phyloP scores from a whole-genome alignment of 2,797 vertebrate species.

The Pagetopsis macropterus region DNA sequence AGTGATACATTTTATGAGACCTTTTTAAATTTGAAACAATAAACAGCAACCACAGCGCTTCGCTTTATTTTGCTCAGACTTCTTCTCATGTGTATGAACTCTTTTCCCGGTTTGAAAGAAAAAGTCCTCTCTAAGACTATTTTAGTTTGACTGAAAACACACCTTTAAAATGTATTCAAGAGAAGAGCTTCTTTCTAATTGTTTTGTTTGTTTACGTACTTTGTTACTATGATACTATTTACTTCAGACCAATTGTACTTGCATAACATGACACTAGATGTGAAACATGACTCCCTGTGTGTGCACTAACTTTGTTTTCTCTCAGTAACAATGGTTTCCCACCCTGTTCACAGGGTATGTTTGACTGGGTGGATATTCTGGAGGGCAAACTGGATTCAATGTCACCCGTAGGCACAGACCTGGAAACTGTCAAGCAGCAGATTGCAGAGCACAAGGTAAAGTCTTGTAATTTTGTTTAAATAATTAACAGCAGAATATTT shows the following conservation, averaged over 20 bases:
- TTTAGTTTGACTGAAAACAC: constrained; percentile 7
- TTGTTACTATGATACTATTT: constrained; percentile 13
- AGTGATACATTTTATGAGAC: constrained; percentile 45
- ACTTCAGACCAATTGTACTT: constrained; percentile 8
- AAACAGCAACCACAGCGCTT: constrained; percentile 43
- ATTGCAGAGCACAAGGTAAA: constrained; percentile 96
- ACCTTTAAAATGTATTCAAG: constrained; percentile 7
- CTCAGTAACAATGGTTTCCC: constrained; percentile 59
- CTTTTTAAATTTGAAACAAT: constrained; percentile 46
- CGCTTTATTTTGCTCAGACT: constrained; percentile 44
- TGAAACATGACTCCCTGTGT: constrained; percentile 62
- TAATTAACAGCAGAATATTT: background rate
- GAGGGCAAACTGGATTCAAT: constrained; percentile 94
- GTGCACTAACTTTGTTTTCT: constrained; percentile 50
- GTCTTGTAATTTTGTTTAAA: constrained; percentile 34
- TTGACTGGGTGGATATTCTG: constrained; percentile 98
- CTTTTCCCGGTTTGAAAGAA: constrained; percentile 6
- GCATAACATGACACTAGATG: constrained; percentile 29
- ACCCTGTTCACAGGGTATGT: constrained; percentile 88
- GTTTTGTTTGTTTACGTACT: constrained; percentile 6
- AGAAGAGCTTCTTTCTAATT: constrained; percentile 17
- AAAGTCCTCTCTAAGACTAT: background rate
- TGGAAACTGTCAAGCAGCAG: constrained; percentile 98
- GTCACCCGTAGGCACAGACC: constrained; percentile 96
- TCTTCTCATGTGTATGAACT: constrained; percentile 8